A percentile compares a stretch with the other conserved stretches of the same genome.
Conservation (phyloP, 1,140 invertebrate genomes). For the Agrypnia vestita region DNA sequence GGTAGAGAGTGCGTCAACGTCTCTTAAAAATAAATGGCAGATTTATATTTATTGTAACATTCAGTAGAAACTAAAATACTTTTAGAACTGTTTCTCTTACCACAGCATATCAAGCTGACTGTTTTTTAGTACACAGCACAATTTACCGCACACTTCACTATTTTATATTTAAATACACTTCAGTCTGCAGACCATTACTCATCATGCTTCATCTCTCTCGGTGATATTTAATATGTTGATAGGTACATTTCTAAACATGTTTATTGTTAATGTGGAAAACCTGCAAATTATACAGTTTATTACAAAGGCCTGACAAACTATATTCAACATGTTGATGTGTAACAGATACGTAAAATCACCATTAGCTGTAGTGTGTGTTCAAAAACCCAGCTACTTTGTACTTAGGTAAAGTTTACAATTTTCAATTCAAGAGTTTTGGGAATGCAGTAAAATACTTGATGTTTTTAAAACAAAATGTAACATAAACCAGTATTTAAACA, state of each 20-base stretch:
- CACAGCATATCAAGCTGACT: background rate
- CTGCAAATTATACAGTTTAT: background rate
- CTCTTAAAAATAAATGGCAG: constrained; percentile 60
- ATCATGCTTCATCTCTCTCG: background rate
- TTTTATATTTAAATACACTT: constrained; percentile 10
- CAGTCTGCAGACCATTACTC: background rate
- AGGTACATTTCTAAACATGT: background rate
- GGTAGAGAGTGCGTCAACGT: constrained; percentile 48
- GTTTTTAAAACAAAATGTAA: too few species aligned
- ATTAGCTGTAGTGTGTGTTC: too few species aligned
- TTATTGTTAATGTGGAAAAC: background rate
- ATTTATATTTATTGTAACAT: constrained; percentile 52
- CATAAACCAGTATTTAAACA: too few species aligned
- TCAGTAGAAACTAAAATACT: constrained; percentile 46
- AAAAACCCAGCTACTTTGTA: too few species aligned
- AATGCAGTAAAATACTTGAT: too few species aligned
- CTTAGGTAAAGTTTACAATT: too few species aligned
- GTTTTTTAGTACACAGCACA: constrained; percentile 21
- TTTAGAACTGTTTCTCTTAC: constrained; percentile 4
- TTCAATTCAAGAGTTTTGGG: too few species aligned
- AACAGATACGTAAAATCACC: too few species aligned
- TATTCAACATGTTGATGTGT: too few species aligned
- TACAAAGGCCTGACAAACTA: too few species aligned
- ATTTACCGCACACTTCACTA: constrained; percentile 12
- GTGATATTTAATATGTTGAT: background rate